Evolutionary conservation across 2,113 vertebrate genomes (phyloP).

Genomic region (Tursiops truncatus): DNA sequence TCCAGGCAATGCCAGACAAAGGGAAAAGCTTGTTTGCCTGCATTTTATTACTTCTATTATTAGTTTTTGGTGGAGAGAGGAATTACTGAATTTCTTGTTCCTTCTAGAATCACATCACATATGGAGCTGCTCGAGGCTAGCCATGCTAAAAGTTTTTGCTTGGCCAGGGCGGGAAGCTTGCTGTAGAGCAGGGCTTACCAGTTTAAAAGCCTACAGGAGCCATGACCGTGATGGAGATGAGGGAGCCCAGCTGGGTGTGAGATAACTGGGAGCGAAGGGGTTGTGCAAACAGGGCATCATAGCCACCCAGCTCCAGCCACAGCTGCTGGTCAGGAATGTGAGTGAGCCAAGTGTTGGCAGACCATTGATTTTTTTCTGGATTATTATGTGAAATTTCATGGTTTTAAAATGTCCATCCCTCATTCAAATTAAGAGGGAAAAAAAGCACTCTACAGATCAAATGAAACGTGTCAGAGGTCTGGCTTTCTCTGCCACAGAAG

Average conservation of each 20-base stretch:
- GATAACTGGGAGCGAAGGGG: background rate
- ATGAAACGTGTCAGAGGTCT: background rate
- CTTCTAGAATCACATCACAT: background rate
- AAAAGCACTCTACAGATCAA: background rate
- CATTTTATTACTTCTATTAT: background rate
- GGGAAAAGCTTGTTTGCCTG: background rate
- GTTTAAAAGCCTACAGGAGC: background rate
- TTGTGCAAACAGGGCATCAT: fast-evolving
- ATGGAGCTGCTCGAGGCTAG: background rate
- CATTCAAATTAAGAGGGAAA: background rate
- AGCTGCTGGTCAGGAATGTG: background rate
- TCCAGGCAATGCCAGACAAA: background rate
- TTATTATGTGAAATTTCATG: conserved; percentile 6
- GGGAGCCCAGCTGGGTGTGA: background rate
- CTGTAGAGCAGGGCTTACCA: background rate
- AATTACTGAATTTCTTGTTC: background rate
- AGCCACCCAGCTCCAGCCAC: background rate
- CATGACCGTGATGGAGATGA: background rate
- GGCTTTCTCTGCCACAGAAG: background rate
- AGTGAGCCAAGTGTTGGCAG: background rate
- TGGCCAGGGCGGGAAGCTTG: background rate
- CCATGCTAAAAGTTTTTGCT: background rate
- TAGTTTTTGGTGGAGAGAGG: background rate
- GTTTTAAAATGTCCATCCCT: conserved; percentile 10
- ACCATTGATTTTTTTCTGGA: background rate